These are phyloP conservation scores for Unio delphinus DNA, from an alignment of 2,888 invertebrate species.

Conservation along the genomic window DNA sequence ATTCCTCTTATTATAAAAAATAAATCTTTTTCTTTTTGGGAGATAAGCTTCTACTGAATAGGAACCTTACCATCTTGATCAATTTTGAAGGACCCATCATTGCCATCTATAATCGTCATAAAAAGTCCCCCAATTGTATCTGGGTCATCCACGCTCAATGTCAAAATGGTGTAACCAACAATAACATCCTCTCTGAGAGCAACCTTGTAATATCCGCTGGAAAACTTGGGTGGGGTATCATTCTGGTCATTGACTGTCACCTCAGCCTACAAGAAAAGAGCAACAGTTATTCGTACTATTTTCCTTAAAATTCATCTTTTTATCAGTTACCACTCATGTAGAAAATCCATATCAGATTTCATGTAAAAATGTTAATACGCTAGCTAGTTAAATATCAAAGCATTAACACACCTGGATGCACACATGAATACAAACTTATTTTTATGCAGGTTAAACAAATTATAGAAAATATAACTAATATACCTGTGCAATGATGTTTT, in stretches of 20 bases:
- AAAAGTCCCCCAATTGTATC: constrained; percentile 49
- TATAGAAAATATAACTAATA: too few species aligned
- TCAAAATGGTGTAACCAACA: constrained; percentile 85
- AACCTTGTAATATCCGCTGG: constrained; percentile 89
- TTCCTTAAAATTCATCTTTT: constrained; percentile 1
- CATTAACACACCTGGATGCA: too few species aligned
- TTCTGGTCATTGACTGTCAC: constrained; percentile 91
- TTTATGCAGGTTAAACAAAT: too few species aligned
- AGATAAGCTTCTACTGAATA: too few species aligned
- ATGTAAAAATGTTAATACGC: too few species aligned
- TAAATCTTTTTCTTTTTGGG: too few species aligned
- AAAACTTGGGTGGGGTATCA: constrained; percentile 93
- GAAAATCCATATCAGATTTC: not conserved
- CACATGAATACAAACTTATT: too few species aligned
- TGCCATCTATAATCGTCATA: constrained; percentile 34
- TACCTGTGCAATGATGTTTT: too few species aligned
- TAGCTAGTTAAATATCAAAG: too few species aligned
- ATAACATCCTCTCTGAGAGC: constrained; percentile 88
- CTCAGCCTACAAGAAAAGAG: constrained; percentile 81
- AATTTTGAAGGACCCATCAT: constrained; percentile 37
- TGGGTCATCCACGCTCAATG: constrained; percentile 75
- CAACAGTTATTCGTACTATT: not conserved
- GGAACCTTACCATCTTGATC: constrained; percentile 40
- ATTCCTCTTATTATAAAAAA: too few species aligned
- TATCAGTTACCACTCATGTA: not conserved